Percentiles rank a stretch among this genome's conserved stretches.
phyloP scores from a whole-genome alignment of 2,113 vertebrate genomes.

The Phylloscopus whistleri region DNA sequence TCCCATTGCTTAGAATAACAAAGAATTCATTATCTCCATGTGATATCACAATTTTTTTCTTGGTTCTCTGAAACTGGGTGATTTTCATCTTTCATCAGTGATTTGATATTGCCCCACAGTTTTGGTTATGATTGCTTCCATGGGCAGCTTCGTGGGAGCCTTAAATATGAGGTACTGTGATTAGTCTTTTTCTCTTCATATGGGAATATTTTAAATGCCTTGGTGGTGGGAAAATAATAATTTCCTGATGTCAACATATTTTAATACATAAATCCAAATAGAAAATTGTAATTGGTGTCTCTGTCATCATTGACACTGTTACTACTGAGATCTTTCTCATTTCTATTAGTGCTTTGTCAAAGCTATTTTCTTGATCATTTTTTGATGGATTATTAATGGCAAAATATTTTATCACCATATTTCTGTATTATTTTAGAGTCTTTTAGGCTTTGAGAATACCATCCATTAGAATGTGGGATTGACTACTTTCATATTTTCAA shows the following conservation, averaged over 20 bases:
- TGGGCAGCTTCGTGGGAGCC: not conserved
- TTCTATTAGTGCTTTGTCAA: not conserved
- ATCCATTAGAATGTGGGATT: not conserved
- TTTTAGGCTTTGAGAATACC: not conserved
- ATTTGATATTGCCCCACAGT: not conserved
- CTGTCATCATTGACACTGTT: not conserved
- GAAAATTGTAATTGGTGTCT: accelerated
- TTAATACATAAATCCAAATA: not conserved
- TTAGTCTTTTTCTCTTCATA: not conserved
- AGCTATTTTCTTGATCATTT: not conserved
- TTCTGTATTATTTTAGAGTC: not conserved
- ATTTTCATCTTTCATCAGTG: not conserved
- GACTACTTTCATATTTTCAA: not conserved
- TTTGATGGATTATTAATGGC: not conserved
- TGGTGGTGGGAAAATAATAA: not conserved
- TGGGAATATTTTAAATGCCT: not conserved
- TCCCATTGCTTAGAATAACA: not conserved
- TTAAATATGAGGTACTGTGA: not conserved
- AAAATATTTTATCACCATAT: not conserved
- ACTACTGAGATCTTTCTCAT: not conserved
- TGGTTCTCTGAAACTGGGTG: not conserved
- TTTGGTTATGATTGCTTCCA: not conserved
- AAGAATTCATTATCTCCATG: not conserved
- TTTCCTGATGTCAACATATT: not conserved
- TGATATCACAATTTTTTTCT: not conserved